phyloP scores from a whole-genome alignment of 2,113 vertebrate genomes.

The Neolamprologus devosi region DNA sequence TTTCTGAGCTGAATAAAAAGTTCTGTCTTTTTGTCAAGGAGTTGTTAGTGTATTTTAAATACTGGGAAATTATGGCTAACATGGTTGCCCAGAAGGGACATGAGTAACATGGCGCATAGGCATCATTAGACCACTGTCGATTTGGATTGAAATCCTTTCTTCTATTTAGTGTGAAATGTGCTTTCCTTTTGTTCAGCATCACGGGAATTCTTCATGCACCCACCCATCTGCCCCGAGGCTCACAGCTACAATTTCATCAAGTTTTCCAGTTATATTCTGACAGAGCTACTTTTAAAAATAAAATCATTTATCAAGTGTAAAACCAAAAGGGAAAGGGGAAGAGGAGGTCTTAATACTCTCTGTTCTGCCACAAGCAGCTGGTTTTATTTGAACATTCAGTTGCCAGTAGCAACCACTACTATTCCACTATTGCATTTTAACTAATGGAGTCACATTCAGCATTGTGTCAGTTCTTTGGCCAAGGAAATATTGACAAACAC shows the following conservation, averaged over 20 bases:
- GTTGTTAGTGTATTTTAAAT: not conserved
- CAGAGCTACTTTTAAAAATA: not conserved
- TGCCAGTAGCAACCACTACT: not conserved
- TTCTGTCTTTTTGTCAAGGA: not conserved
- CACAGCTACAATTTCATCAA: not conserved
- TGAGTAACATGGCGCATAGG: not conserved
- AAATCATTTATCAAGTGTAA: not conserved
- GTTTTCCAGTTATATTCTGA: not conserved
- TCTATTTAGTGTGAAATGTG: not conserved
- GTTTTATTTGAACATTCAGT: not conserved
- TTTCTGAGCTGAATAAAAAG: not conserved
- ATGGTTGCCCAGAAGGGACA: not conserved
- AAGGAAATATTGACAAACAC: not conserved
- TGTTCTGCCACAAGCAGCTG: not conserved
- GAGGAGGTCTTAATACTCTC: not conserved
- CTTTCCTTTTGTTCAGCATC: not conserved
- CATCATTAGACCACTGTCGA: not conserved
- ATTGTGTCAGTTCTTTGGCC: not conserved
- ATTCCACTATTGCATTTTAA: not conserved
- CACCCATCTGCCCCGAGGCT: not conserved
- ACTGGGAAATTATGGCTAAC: not conserved
- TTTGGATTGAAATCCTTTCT: not conserved
- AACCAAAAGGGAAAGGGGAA: not conserved
- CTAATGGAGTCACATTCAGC: not conserved
- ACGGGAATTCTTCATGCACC: not conserved